Evolutionary conservation across 2,113 vertebrate species (phyloP).

Genomic region (Peromyscus polionotus): DNA sequence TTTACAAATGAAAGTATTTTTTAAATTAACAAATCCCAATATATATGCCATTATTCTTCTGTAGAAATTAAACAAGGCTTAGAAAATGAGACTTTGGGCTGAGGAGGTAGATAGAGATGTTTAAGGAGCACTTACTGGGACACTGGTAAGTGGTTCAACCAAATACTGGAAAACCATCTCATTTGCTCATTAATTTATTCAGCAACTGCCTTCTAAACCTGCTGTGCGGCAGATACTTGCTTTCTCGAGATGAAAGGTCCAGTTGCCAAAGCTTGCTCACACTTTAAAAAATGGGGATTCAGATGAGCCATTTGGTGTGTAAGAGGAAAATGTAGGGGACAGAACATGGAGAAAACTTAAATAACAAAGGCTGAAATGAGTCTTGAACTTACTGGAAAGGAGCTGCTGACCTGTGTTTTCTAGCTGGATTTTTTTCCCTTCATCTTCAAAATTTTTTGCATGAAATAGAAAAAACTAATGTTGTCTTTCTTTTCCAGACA

Average conservation of each 20-base stretch:
- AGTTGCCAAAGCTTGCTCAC: background rate
- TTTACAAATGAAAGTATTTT: background rate
- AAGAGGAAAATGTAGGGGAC: background rate
- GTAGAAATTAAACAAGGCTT: constrained; percentile 14
- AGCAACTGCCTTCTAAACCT: background rate
- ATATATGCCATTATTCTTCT: background rate
- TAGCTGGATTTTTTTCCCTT: background rate
- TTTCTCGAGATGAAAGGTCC: background rate
- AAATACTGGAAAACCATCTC: background rate
- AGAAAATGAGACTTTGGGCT: background rate
- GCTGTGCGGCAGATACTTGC: background rate
- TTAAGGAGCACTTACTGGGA: background rate
- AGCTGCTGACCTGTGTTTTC: background rate
- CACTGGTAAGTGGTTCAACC: background rate
- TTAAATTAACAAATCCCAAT: background rate
- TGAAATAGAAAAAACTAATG: background rate
- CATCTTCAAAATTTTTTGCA: background rate
- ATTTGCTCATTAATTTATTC: background rate
- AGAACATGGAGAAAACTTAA: background rate
- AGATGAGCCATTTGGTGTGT: background rate
- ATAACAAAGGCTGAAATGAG: background rate
- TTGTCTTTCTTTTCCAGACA: background rate
- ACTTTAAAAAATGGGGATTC: background rate
- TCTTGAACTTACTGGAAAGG: background rate
- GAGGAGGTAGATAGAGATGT: background rate